phyloP scores from a whole-genome alignment of 92 coral and sea anemone genomes.

The Scolanthus callimorphus region DNA sequence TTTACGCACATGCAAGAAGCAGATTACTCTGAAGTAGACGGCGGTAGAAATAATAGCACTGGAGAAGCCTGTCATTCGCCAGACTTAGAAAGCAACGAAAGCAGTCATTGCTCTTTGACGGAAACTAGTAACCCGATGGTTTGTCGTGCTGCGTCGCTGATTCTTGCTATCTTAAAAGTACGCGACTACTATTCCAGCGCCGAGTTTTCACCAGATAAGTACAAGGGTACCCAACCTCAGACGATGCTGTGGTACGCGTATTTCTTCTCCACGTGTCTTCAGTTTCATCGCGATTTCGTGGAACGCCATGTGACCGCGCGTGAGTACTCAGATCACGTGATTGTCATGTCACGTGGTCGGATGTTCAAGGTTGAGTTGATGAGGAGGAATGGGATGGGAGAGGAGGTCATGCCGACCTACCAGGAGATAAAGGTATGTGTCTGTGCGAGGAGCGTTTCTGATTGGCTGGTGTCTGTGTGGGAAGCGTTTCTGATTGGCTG shows the following conservation, averaged over 20 bases:
- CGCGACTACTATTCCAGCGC: conserved; percentile 17
- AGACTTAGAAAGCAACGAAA: neutral
- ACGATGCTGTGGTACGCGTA: conserved; percentile 63
- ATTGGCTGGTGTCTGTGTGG: no score
- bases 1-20: no score
- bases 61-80: neutral
- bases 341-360: conserved; percentile 37
- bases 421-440: conserved; percentile 54
- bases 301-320: conserved; percentile 37
- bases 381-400: conserved; percentile 31
- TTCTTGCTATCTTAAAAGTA: conserved; percentile 35
- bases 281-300: conserved; percentile 43
- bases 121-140: conserved; percentile 28
- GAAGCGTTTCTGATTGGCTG: no score
- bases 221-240: conserved; percentile 25
- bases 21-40: no score
- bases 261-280: conserved; percentile 38
- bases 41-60: neutral
- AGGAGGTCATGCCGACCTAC: conserved; percentile 45
- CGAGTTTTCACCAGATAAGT: conserved; percentile 19
- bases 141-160: conserved; percentile 41
- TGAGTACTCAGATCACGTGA: conserved; percentile 37
- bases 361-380: conserved; percentile 35
- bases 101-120: no score
- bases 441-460: no score